These are phyloP conservation scores for Drosophila sechellia DNA, from an alignment of 1,140 invertebrate species.

Conservation along the genomic window DNA sequence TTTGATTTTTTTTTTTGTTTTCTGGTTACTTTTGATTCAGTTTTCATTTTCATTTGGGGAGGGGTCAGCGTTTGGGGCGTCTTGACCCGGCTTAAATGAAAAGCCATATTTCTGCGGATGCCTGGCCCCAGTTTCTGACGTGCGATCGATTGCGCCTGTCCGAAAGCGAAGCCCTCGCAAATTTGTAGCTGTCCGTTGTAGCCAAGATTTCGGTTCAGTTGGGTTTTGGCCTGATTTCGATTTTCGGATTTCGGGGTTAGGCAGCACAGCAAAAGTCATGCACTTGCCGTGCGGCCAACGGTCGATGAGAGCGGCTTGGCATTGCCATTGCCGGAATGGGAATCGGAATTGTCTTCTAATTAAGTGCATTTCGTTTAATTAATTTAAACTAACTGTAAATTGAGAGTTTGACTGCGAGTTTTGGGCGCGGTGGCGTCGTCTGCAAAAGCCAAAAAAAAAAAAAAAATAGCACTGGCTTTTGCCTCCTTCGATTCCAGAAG, in stretches of 20 bases:
- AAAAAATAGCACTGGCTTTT: not conserved
- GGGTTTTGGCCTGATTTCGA: conserved; percentile 60
- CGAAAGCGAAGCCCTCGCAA: conserved; percentile 53
- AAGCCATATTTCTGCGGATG: conserved; percentile 75
- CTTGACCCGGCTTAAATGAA: conserved; percentile 80
- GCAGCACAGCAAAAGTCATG: conserved; percentile 75
- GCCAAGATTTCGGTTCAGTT: conserved; percentile 5
- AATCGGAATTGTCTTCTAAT: conserved; percentile 74
- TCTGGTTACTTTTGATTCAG: conserved; percentile 66
- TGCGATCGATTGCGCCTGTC: conserved; percentile 81
- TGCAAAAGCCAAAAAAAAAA: conserved; percentile 20
- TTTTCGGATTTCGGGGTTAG: conserved; percentile 70
- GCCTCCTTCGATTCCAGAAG: conserved; percentile 13
- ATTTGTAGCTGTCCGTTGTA: conserved; percentile 60
- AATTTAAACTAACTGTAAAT: conserved; percentile 84
- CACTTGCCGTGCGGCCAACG: conserved; percentile 59
- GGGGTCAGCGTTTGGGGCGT: conserved; percentile 62
- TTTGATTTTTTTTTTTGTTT: conserved; percentile 41
- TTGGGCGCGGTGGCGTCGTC: conserved; percentile 74
- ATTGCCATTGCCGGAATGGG: conserved; percentile 31
- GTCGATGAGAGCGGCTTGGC: conserved; percentile 41
- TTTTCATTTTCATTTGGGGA: conserved; percentile 71
- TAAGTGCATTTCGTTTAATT: conserved; percentile 83
- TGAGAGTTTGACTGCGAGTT: conserved; percentile 52
- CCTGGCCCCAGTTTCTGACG: conserved; percentile 79